Evolutionary conservation across 2,113 vertebrate species (phyloP), one percentile per base, ranked within the genome.

Genomic region (Sinocyclocheilus rhinocerous): DNA sequence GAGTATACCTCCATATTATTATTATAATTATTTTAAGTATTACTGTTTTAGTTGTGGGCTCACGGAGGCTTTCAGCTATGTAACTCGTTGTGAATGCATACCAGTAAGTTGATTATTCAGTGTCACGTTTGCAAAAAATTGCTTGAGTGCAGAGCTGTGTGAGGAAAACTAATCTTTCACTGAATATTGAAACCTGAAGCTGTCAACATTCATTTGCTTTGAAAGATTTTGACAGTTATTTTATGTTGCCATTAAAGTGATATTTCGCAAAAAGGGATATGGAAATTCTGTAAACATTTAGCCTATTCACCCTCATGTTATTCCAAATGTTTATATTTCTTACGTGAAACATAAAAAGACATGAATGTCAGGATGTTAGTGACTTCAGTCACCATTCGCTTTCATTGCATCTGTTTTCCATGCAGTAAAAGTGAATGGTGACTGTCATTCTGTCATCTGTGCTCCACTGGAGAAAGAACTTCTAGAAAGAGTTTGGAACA

Each of bases 1-100:
- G 76, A 89, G 88, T 87, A 84, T 65, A 13, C 80, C 24, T 11
- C 59, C 6, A 26, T 63, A 33, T 22, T 55, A 67, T 10, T 63
- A 1, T 55, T 2, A 45, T 45, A 10, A 45, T 45, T n/a, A 11
- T 6, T 48, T 18, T 10, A 22, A 1, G 3, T 42, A n/a, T 42
- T 22, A 12, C n/a, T 83, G 1, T 33, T 76, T 55, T 48, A 57
- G 29, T 13, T 69, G 6, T 55, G 15, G 18, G 61, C 59, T 50
- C 1, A 65, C 12, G 22, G 79, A 65, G 20, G 29, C 20, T 39
- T 39, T 42, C 26, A 36, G 15, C 24, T 24, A 18, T 45, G 36
- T 45, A 26, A 45, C 48, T 81, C 15, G 26, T 12, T 61, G 9
- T 70, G 80, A 36, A 20, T 36, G 45, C 15, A 8, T 13, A 10